Evolutionary conservation across 2,888 invertebrate species (phyloP), one percentile per base, ranked within the genome.

Genomic region (Xanthia togata): DNA sequence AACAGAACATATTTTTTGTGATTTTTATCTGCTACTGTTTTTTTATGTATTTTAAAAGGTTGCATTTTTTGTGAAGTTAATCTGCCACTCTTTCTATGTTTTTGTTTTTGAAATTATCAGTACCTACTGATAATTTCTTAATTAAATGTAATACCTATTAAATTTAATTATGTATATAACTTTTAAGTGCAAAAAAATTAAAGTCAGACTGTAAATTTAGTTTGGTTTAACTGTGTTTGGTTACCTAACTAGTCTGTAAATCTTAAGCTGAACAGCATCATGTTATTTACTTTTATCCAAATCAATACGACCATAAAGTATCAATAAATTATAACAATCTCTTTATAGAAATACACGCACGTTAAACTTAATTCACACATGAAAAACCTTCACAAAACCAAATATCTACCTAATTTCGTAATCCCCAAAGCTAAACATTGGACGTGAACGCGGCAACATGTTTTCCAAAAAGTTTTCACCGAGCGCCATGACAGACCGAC

Each of bases 381-480:
- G 3, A 11, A 35, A 62, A 79, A 78, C 17, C 23, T 47, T 55
- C 11, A 9, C 26, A 17, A 47, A 47, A 38, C 9, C 26, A 9
- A 20, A 67, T 4, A n/a, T 60, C 35, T 41, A 38, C 23, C 17
- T 53, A 62, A 67, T 79, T 70, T 62, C 0, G 17, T 62, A 47
- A 62, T 47, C 23, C 50, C 23, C n/a, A 67, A 53, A 67, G 26
- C 47, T 35, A 35, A 76, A 82, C 76, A 57, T 59, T 67, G 35
- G 17, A 38, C 38, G n/a, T 67, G 35, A 17, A 44, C 31, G n/a
- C 17, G 41, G 62, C n/a, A 79, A 70, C 73, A 73, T 59, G 53
- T 23, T 73, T 57, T 57, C 53, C 14, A 73, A 84, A 81, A 63
- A 79, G 73, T 70, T 79, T 84, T 50, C 47, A 79, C 5, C 57